These are phyloP conservation scores for Lycaon pictus DNA, from an alignment of 2,113 vertebrate genomes.

Conservation along the genomic window DNA sequence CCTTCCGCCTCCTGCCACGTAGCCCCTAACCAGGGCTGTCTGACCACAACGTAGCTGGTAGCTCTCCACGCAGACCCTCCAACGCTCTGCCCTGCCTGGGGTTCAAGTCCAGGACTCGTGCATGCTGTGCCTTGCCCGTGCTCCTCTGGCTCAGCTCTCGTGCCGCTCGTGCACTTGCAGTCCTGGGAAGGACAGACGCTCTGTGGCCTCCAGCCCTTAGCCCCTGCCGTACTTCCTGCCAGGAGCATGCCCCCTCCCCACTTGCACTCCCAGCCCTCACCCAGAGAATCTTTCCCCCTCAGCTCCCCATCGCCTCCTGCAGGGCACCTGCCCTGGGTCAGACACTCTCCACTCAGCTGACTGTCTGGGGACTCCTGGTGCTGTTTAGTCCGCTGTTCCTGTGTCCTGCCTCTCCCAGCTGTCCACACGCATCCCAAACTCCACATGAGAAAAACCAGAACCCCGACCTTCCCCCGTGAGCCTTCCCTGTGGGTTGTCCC, in stretches of 20 bases:
- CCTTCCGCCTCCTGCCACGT: not conserved
- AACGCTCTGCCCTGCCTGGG: rapidly evolving
- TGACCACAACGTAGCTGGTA: not conserved
- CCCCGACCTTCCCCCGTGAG: rapidly evolving
- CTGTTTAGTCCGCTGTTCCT: not conserved
- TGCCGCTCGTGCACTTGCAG: rapidly evolving
- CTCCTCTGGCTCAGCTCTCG: not conserved
- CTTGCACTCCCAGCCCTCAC: not conserved
- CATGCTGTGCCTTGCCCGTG: rapidly evolving
- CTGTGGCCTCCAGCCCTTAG: not conserved
- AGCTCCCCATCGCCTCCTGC: not conserved
- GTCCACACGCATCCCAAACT: not conserved
- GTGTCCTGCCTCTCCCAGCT: not conserved
- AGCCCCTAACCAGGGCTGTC: not conserved
- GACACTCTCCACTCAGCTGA: not conserved
- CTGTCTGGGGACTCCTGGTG: rapidly evolving
- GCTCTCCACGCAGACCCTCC: not conserved
- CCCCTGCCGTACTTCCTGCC: not conserved
- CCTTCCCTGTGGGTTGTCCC: not conserved
- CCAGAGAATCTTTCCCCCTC: not conserved
- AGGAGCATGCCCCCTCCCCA: rapidly evolving
- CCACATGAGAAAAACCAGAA: not conserved
- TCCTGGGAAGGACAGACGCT: not conserved
- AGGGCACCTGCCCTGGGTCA: not conserved
- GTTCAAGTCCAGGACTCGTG: not conserved